A percentile compares a stretch with the other conserved stretches of the same genome.
Evolutionary conservation across 2,113 vertebrate species (phyloP).

Genomic region (Lutjanus erythropterus): DNA sequence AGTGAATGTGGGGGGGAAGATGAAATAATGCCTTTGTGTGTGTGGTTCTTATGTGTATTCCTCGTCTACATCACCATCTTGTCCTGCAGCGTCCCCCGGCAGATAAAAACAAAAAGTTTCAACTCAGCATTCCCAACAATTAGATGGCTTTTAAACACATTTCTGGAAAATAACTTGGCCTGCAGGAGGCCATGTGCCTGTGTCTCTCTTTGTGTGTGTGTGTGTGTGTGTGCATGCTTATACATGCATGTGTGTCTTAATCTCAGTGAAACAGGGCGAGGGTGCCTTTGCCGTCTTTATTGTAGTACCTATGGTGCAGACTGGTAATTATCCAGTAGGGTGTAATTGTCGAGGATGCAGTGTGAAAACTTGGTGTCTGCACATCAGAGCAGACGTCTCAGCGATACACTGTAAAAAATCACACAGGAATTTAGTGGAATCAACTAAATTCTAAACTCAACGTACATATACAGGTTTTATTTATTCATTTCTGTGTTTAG

Average conservation of each 20-base stretch:
- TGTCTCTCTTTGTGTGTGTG: constrained; percentile 31
- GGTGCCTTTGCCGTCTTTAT: constrained; percentile 64
- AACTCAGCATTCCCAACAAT: constrained; percentile 62
- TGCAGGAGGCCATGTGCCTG: constrained; percentile 30
- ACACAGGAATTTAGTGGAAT: no score
- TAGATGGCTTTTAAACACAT: constrained; percentile 63
- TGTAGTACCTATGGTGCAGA: constrained; percentile 57
- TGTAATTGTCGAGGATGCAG: constrained; percentile 73
- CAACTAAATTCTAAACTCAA: no score
- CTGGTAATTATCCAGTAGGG: constrained; percentile 67
- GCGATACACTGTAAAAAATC: no score
- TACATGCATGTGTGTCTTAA: constrained; percentile 13
- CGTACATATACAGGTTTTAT: no score
- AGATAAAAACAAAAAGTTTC: constrained; percentile 10
- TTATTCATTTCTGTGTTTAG: no score
- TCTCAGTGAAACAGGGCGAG: constrained; percentile 37
- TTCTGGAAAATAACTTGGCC: constrained; percentile 66
- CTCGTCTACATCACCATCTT: constrained; percentile 16
- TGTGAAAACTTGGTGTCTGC: constrained; percentile 62
- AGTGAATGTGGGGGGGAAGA: constrained; percentile 42
- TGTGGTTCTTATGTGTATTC: constrained; percentile 40
- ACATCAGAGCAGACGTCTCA: constrained; percentile 60
- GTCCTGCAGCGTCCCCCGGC: constrained; percentile 21
- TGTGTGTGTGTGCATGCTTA: constrained; percentile 7
- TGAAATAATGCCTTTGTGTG: constrained; percentile 42